phyloP scores from a whole-genome alignment of 2,888 invertebrate species.

The Thyatira batis region DNA sequence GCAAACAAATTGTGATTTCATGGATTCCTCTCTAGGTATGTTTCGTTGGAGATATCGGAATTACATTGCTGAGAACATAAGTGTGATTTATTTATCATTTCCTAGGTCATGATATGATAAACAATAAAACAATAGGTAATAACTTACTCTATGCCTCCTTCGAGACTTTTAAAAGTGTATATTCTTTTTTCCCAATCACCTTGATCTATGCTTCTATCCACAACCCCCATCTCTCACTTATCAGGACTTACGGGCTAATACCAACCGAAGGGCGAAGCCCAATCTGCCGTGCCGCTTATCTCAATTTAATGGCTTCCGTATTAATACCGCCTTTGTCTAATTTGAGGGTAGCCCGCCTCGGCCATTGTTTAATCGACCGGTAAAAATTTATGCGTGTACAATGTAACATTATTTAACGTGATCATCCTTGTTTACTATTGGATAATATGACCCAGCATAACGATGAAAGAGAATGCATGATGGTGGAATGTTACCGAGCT shows the following conservation, averaged over 20 bases:
- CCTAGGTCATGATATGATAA: no score
- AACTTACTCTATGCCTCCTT: neutral
- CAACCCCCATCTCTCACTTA: constrained; percentile 72
- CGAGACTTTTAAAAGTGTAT: constrained; percentile 9
- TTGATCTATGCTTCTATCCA: constrained; percentile 60
- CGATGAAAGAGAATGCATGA: neutral
- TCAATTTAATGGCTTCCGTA: constrained; percentile 81
- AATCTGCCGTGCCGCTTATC: constrained; percentile 79
- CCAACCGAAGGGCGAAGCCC: constrained; percentile 77
- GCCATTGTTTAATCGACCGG: constrained; percentile 73
- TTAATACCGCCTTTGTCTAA: constrained; percentile 81
- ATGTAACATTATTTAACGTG: constrained; percentile 26
- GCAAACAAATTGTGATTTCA: no score
- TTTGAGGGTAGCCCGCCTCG: constrained; percentile 63
- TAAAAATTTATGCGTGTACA: constrained; percentile 62
- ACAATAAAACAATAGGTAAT: neutral
- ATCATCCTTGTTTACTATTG: constrained; percentile 22
- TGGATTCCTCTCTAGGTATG: no score
- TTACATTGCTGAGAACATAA: no score
- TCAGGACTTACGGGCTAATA: constrained; percentile 78
- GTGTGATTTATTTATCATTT: no score
- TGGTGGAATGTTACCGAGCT: no score
- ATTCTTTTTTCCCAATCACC: constrained; percentile 19
- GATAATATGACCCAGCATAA: constrained; percentile 17
- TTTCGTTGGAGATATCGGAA: no score